phyloP scores from a whole-genome alignment of 2,888 invertebrate species.

The Oithona nana region DNA sequence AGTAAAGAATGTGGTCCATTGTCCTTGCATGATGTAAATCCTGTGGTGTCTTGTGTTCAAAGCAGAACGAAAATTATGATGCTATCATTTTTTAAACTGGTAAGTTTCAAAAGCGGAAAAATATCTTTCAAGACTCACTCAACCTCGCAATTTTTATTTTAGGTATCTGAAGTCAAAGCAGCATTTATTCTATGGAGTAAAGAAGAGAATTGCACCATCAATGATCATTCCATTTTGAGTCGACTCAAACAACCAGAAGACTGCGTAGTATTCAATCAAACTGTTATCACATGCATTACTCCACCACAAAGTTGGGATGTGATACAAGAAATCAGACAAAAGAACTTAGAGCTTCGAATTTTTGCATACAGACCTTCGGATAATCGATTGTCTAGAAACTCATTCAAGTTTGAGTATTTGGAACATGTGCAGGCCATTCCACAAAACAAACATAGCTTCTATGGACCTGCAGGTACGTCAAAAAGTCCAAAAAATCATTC shows the following conservation, averaged over 20 bases:
- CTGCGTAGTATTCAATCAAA: background rate
- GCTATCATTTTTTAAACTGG: background rate
- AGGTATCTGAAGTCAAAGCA: background rate
- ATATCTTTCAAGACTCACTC: background rate
- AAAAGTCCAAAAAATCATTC: no score
- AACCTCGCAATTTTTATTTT: background rate
- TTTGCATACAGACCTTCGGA: background rate
- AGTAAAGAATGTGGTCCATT: constrained; percentile 1
- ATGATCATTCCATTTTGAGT: background rate
- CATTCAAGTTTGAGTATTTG: background rate
- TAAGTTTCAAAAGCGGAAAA: background rate
- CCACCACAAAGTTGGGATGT: background rate
- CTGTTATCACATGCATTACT: background rate
- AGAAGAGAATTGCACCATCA: background rate
- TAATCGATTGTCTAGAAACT: background rate
- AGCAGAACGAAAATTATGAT: background rate
- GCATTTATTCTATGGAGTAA: background rate
- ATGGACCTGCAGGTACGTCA: background rate
- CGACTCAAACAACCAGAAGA: background rate
- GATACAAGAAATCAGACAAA: background rate
- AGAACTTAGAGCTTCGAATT: background rate
- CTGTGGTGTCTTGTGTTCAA: background rate
- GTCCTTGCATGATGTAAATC: background rate
- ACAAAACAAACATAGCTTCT: no score
- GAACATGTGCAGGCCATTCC: background rate